Evolutionary conservation across 2,888 invertebrate genomes (phyloP).

Genomic region (Argyresthia goedartella): DNA sequence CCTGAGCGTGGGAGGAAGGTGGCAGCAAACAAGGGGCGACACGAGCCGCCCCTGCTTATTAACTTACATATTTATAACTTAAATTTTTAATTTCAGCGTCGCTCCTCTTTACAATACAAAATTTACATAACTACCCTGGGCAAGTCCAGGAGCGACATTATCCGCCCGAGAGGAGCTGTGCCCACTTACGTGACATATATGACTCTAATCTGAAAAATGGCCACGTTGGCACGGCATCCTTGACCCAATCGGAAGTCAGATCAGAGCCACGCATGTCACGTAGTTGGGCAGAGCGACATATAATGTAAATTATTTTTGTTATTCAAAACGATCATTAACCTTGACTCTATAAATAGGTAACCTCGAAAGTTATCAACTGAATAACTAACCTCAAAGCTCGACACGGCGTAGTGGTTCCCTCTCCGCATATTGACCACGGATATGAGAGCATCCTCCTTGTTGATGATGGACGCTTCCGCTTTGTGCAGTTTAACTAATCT

Average conservation of each 20-base stretch:
- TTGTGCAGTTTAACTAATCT: slow-evolving; percentile 43
- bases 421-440: slow-evolving; percentile 44
- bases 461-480: slow-evolving; percentile 47
- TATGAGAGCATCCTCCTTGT: slow-evolving; percentile 36
- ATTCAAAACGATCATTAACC: background rate
- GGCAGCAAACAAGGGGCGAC: background rate
- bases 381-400: slow-evolving; percentile 51
- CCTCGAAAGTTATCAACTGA: too few species aligned
- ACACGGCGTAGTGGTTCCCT: slow-evolving; percentile 55
- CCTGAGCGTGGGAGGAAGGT: background rate
- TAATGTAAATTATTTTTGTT: background rate
- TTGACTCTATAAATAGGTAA: background rate
- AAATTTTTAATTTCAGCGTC: too few species aligned
- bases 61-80: too few species aligned
- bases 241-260: background rate
- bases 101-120: too few species aligned
- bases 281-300: background rate
- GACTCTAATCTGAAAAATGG: too few species aligned
- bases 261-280: too few species aligned
- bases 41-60: too few species aligned
- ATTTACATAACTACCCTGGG: too few species aligned
- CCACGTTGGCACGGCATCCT: too few species aligned
- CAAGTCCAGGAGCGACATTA: too few species aligned
- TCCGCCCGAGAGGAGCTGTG: too few species aligned
- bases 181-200: too few species aligned